Evolutionary conservation across 2,888 invertebrate species (phyloP).

Genomic region (Bhutanitis thaidina): DNA sequence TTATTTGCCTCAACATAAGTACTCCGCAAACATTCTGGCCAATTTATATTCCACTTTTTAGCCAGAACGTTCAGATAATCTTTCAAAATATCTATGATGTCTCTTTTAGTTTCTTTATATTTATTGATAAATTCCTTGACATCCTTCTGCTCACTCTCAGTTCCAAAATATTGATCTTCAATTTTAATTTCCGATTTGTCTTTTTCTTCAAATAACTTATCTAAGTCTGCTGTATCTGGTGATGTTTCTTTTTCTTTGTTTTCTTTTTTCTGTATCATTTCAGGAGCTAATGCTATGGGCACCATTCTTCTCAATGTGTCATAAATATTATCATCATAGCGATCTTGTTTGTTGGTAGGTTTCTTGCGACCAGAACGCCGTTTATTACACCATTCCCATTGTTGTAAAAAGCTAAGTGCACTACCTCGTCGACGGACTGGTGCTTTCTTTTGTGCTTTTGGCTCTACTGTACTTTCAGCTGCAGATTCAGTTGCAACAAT

Average conservation of each 20-base stretch:
- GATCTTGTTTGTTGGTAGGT: slow-evolving; percentile 76
- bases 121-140: slow-evolving; percentile 82
- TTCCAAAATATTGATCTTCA: slow-evolving; percentile 81
- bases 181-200: slow-evolving; percentile 36
- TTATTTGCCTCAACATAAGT: slow-evolving; percentile 82
- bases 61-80: slow-evolving; percentile 80
- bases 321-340: slow-evolving; percentile 82
- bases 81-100: slow-evolving; percentile 81
- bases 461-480: slow-evolving; percentile 42
- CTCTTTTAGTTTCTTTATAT: slow-evolving; percentile 76
- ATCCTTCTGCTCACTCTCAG: slow-evolving; percentile 82
- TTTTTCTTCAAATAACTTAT: slow-evolving; percentile 80
- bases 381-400: slow-evolving; percentile 88
- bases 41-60: slow-evolving; percentile 81
- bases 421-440: slow-evolving; percentile 84
- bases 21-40: slow-evolving; percentile 81
- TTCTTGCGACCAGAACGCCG: slow-evolving; percentile 74
- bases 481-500: slow-evolving; percentile 37
- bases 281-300: slow-evolving; percentile 78
- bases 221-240: slow-evolving; percentile 82
- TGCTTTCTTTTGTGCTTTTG: slow-evolving; percentile 69
- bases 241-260: slow-evolving; percentile 75
- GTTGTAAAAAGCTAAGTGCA: slow-evolving; percentile 85
- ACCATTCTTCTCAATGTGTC: slow-evolving; percentile 84
- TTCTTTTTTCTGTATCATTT: slow-evolving; percentile 56